Conservation (phyloP, 2,797 vertebrate species). For the Rhinophrynus dorsalis region DNA sequence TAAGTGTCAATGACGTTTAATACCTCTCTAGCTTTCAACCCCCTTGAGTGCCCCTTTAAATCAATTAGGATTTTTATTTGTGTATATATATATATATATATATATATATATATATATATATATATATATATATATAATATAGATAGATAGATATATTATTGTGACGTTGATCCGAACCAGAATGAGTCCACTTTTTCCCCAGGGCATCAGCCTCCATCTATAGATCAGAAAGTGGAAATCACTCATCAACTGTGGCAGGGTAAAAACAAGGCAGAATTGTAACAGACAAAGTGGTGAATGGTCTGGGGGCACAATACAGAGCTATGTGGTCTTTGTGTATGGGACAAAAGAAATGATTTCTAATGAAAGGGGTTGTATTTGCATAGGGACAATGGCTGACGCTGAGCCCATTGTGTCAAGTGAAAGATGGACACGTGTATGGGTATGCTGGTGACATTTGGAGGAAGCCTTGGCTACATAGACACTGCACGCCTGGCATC, state of each 20-base stretch:
- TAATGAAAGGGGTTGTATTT: constrained; percentile 49
- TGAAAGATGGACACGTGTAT: constrained; percentile 69
- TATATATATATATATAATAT: too few species aligned
- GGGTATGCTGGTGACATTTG: constrained; percentile 14
- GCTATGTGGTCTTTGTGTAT: constrained; percentile 52
- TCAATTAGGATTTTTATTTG: too few species aligned
- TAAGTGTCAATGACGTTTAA: too few species aligned
- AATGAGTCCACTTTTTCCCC: too few species aligned
- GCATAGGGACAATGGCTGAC: constrained; percentile 60
- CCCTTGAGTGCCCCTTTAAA: too few species aligned
- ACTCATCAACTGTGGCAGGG: neutral
- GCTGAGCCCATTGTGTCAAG: constrained; percentile 60
- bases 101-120: too few species aligned
- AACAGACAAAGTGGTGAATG: constrained; percentile 16
- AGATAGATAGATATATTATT: too few species aligned
- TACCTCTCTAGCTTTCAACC: too few species aligned
- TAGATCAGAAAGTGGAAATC: too few species aligned
- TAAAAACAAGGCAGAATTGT: neutral
- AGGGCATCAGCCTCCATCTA: too few species aligned
- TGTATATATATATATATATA: too few species aligned
- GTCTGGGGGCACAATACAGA: constrained; percentile 37
- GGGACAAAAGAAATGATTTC: constrained; percentile 58
- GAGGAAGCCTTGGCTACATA: constrained; percentile 6
- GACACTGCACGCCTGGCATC: constrained; percentile 31
- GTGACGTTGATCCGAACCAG: too few species aligned